These are phyloP conservation scores for Pachycephus smyrnensis DNA, from an alignment of 2,888 invertebrate genomes.

Conservation along the genomic window DNA sequence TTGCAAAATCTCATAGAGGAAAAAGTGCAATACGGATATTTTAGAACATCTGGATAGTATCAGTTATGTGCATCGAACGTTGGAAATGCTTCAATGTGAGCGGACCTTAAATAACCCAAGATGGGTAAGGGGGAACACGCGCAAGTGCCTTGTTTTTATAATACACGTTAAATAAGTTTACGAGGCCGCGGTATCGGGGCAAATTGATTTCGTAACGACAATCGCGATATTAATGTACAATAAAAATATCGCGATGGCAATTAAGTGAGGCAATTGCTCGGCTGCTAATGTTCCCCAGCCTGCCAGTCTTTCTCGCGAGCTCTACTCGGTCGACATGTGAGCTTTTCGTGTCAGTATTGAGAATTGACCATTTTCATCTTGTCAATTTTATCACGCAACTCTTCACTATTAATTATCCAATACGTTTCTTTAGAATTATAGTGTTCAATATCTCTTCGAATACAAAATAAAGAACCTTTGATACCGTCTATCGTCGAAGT, in stretches of 20 bases:
- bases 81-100: neutral
- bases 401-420: neutral
- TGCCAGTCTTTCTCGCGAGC: constrained; percentile 37
- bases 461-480: neutral
- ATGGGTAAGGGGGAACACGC: constrained; percentile 1
- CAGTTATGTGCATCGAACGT: neutral
- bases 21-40: neutral
- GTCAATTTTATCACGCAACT: neutral
- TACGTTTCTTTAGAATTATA: neutral
- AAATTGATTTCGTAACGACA: constrained; percentile 54
- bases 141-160: constrained; percentile 45
- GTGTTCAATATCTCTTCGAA: neutral
- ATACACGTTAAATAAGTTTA: constrained; percentile 54
- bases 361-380: neutral
- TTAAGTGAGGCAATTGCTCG: constrained; percentile 39
- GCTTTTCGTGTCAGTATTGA: constrained; percentile 1
- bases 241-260: constrained; percentile 48
- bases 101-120: neutral
- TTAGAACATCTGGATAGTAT: neutral
- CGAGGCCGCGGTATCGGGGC: constrained; percentile 46
- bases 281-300: constrained; percentile 23
- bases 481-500: neutral
- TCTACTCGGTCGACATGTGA: constrained; percentile 8
- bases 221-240: constrained; percentile 51
- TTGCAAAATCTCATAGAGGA: neutral